Conservation (phyloP, 2,888 invertebrate species). For the Drosophila rellima region DNA sequence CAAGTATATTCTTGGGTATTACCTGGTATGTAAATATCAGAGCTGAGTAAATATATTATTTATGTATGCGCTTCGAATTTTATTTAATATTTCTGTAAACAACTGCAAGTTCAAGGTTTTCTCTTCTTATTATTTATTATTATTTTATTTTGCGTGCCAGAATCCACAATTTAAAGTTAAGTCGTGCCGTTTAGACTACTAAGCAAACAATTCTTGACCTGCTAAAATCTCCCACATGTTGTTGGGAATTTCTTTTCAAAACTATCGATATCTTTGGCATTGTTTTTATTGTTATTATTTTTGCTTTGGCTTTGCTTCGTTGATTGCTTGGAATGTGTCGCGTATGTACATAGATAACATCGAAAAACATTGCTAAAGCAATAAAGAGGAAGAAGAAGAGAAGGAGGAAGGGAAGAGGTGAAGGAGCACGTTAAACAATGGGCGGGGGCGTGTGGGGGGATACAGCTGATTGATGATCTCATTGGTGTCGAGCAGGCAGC, state of each 20-base stretch:
- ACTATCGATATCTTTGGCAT: constrained; percentile 22
- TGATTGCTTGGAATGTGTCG: constrained; percentile 72
- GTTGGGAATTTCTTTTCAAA: constrained; percentile 13
- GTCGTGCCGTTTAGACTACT: neutral
- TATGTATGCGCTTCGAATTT: neutral
- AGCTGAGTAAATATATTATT: constrained; percentile 11
- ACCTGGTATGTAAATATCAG: constrained; percentile 13
- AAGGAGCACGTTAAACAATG: neutral
- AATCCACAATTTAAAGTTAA: neutral
- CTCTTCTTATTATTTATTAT: neutral
- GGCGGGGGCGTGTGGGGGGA: neutral
- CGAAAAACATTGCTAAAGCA: constrained; percentile 29
- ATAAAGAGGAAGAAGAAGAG: neutral
- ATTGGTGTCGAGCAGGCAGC: constrained; percentile 24
- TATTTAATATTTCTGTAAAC: constrained; percentile 5
- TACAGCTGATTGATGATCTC: constrained; percentile 62
- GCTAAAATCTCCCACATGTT: constrained; percentile 4
- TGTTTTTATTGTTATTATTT: constrained; percentile 32
- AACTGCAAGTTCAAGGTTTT: constrained; percentile 21
- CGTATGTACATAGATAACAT: constrained; percentile 43
- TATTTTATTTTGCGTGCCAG: neutral
- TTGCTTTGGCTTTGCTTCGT: constrained; percentile 66
- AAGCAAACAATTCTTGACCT: constrained; percentile 1
- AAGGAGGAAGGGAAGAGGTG: neutral
- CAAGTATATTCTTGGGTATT: neutral